A percentile compares a stretch with the other conserved stretches of the same genome.
Evolutionary conservation across 2,888 invertebrate genomes (phyloP).

Genomic region (Pandemis heparana): DNA sequence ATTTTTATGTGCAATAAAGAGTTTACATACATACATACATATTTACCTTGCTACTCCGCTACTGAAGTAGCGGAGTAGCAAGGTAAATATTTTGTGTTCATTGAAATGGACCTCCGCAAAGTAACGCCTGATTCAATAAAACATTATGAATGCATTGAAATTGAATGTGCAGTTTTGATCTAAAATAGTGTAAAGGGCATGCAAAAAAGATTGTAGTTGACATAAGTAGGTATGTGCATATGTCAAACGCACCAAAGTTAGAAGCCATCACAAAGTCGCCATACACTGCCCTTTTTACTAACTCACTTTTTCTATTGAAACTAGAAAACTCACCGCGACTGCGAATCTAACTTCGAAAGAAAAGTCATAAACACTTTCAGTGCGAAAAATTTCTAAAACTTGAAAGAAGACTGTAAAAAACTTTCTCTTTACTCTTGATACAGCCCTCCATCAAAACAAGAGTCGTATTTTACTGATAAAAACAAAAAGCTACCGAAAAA

Average conservation of each 20-base stretch:
- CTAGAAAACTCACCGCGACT: slow-evolving; percentile 10
- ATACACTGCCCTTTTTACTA: neutral
- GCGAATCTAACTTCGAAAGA: slow-evolving; percentile 26
- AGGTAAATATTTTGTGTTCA: too few relatives aligned
- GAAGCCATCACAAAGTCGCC: neutral
- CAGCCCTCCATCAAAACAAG: slow-evolving; percentile 52
- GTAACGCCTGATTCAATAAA: too few relatives aligned
- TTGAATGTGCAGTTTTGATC: neutral
- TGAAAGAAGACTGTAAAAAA: slow-evolving; percentile 26
- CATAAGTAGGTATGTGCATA: neutral
- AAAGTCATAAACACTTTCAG: slow-evolving; percentile 36
- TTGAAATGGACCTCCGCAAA: too few relatives aligned
- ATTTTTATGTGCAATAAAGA: too few relatives aligned
- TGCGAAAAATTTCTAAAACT: slow-evolving; percentile 12
- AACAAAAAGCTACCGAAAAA: slow-evolving; percentile 57
- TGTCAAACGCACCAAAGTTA: neutral
- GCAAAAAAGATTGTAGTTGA: neutral
- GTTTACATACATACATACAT: too few relatives aligned
- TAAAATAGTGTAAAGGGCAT: too few relatives aligned
- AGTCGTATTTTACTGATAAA: slow-evolving; percentile 61
- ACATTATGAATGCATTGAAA: neutral
- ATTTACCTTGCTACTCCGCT: too few relatives aligned
- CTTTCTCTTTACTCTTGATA: slow-evolving; percentile 39
- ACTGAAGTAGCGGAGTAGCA: too few relatives aligned
- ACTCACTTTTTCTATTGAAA: slow-evolving; percentile 20